These are phyloP conservation scores for Neoarius graeffei DNA, from an alignment of 2,113 vertebrate species.

Conservation along the genomic window DNA sequence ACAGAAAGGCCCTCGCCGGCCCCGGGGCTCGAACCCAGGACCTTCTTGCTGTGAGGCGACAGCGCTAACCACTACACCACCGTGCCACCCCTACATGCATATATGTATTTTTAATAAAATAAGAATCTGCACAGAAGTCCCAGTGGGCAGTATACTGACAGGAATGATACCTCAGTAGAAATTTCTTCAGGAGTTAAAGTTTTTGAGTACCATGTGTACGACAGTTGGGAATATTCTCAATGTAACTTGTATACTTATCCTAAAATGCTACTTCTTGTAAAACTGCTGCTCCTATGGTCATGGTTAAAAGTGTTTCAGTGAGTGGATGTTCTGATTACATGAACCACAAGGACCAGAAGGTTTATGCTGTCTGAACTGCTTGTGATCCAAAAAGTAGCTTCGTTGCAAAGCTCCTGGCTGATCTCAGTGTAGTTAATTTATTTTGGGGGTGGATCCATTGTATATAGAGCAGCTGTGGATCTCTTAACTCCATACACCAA, in stretches of 20 bases:
- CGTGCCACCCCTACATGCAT: too few relatives aligned
- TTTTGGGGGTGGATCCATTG: background rate
- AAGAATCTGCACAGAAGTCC: background rate
- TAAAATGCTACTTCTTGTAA: background rate
- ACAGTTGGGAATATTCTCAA: background rate
- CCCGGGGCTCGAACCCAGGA: too few relatives aligned
- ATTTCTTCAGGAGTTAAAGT: background rate
- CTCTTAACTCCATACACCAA: background rate
- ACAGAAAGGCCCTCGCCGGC: too few relatives aligned
- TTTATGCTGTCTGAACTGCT: background rate
- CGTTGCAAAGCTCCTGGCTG: background rate
- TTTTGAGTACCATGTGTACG: background rate
- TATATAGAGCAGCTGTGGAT: background rate
- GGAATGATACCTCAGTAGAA: background rate
- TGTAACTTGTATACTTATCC: too few relatives aligned
- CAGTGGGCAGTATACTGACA: background rate
- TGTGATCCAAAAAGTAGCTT: background rate
- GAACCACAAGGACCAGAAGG: background rate
- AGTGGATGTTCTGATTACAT: background rate
- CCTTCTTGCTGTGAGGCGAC: too few relatives aligned
- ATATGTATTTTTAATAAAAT: background rate
- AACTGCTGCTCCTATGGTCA: background rate
- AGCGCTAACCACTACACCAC: too few relatives aligned
- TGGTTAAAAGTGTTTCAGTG: background rate
- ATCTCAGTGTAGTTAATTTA: background rate